Base-by-base conservation (phyloP, 2,888 invertebrate species). In the Protodeltote pygarga region DNA sequence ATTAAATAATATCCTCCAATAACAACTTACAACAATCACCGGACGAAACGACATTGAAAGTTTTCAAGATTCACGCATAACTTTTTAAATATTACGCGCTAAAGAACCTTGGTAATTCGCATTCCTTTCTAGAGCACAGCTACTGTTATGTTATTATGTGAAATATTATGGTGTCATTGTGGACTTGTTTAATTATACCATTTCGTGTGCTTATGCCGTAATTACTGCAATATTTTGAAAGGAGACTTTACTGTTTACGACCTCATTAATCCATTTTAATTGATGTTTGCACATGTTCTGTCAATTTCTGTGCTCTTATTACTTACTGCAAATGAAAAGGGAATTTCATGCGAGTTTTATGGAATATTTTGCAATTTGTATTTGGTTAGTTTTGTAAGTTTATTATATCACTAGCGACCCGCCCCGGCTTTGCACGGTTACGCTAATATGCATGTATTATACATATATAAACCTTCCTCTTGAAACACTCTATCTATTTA, bases 41-140 rank as follows among this genome's bases (percentile, higher is more conserved):
- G 39, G 23, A 37, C 20, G 13, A 20, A 19, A 13, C 27, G 60
- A 50, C 68, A 55, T 65, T 65, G 68, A 65, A 65, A 60, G 52
- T 60, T 54, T 28, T 5, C 10, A 34, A 52, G 55, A 60, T 64
- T 29, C 65, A 50, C 46, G 31, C 47, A 28, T n/a, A 35, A 44
- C 27, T 46, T 52, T 65, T 61, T 33, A 45, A 25, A 32, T 29
- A 54, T 38, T 34, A 35, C 42, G 31, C 31, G 17, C 31, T 14
- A 13, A 14, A 10, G 28, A 45, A 33, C 65, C 68, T 67, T 65
- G 60, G 10, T 20, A 2, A 5, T 5, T 1, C 25, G 16, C 13
- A 45, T 48, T 49, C 65, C 65, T 64, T 65, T 65, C 65, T 65
- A 65, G 49, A 59, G 31, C 45, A 48, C 20, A 51, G 32, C 27